phyloP scores from a whole-genome alignment of 2,797 vertebrate genomes.

The Dicrostonyx torquatus region DNA sequence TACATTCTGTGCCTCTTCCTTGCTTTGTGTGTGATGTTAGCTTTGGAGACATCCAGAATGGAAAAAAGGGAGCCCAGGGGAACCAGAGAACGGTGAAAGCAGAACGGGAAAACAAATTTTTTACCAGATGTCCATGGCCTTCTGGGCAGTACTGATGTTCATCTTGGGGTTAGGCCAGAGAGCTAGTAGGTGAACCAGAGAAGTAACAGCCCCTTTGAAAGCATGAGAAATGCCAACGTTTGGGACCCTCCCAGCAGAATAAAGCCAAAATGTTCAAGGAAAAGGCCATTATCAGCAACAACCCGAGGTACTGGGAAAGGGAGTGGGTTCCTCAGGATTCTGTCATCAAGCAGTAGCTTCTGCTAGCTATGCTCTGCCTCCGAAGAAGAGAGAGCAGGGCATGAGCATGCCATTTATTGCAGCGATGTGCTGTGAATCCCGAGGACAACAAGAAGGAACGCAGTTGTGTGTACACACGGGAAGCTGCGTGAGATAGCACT shows the following conservation, averaged over 20 bases:
- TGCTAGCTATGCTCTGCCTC: not conserved
- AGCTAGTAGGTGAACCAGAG: not conserved
- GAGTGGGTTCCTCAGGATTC: accelerated
- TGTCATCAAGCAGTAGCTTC: too few species aligned
- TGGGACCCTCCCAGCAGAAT: not conserved
- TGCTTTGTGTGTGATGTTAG: not conserved
- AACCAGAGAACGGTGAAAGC: not conserved
- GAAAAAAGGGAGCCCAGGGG: not conserved
- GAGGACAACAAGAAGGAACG: not conserved
- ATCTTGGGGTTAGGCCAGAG: not conserved
- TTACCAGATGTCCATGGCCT: too few species aligned
- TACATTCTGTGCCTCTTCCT: not conserved
- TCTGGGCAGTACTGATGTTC: not conserved
- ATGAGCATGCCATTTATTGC: accelerated
- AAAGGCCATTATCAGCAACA: not conserved
- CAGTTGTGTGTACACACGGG: accelerated
- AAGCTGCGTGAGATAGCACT: accelerated
- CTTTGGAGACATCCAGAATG: not conserved
- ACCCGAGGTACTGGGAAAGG: too few species aligned
- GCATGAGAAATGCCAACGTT: not conserved
- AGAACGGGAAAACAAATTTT: not conserved
- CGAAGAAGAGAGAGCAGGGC: not conserved
- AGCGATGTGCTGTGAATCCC: too few species aligned
- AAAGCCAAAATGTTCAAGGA: not conserved
- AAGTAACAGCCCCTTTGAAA: accelerated